These are phyloP conservation scores for Drosophila pandora DNA, from an alignment of 1,140 invertebrate species.

Conservation along the genomic window DNA sequence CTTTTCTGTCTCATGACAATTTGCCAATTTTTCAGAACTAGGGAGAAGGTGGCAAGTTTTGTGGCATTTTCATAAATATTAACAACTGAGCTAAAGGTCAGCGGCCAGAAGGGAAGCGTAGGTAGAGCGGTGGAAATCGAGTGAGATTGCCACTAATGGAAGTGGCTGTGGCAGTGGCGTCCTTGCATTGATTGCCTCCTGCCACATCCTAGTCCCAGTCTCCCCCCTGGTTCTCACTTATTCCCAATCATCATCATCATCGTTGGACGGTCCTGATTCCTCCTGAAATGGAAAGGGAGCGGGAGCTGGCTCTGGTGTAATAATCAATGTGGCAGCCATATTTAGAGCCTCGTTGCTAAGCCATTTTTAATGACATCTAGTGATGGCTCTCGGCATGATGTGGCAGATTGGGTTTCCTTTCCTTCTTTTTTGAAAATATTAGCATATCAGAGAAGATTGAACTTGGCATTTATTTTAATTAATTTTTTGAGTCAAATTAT, in stretches of 20 bases:
- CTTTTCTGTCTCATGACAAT: constrained; percentile 55
- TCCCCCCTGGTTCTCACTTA: constrained; percentile 9
- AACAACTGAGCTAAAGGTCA: constrained; percentile 58
- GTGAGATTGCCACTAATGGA: constrained; percentile 47
- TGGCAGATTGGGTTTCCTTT: not conserved
- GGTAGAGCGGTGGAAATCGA: not conserved
- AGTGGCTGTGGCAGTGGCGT: constrained; percentile 36
- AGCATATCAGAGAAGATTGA: no score
- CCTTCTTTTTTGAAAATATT: no score
- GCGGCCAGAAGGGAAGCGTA: constrained; percentile 1
- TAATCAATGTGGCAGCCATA: constrained; percentile 56
- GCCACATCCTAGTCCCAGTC: not conserved
- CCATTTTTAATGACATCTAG: constrained; percentile 59
- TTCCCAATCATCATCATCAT: constrained; percentile 33
- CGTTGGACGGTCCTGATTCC: constrained; percentile 1
- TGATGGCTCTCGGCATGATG: constrained; percentile 14
- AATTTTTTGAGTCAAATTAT: not conserved
- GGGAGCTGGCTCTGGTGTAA: constrained; percentile 35
- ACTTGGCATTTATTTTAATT: not conserved
- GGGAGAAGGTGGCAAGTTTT: constrained; percentile 46
- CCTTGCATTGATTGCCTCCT: constrained; percentile 56
- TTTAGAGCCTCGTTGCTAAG: constrained; percentile 52
- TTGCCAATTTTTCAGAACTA: constrained; percentile 49
- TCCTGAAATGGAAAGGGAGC: not conserved
- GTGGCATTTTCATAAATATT: constrained; percentile 67